Base-by-base conservation (phyloP, 2,113 vertebrate genomes). In the Macaca nemestrina region DNA sequence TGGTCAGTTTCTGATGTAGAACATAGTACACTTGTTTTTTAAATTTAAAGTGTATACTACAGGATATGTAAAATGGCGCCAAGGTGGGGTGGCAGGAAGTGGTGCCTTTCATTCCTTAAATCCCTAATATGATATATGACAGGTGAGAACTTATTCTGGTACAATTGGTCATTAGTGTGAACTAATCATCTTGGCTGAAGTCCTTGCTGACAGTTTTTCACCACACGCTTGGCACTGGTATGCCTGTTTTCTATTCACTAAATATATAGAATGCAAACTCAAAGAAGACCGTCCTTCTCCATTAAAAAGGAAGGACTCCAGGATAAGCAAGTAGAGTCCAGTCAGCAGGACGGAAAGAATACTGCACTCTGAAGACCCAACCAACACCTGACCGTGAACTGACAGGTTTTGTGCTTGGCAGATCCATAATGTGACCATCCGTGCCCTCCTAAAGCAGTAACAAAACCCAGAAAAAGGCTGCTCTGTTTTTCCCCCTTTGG, bases 1-100 rank as follows among this genome's bases (percentile, higher is more conserved):
- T 91, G 89, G 86, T 97, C 84, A 84, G 52, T 97, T 97, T 96
- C 75, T 94, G 70, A 98, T 95, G 83, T 98, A 98, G 83, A 97
- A 97, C 61, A 83, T 94, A 97, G 96, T 93, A 95, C 27, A 64
- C 92, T 95, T 95, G 76, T 94, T 73, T 93, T 68, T 79, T 22
- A 80, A 76, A n/a, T 64, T 70, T 50, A 68, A 97, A 79, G 38
- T 96, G 70, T 92, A 87, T 83, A 81, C 73, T 96, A 82, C 38
- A 84, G 70, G 59, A 95, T 95, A 73, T 76, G 87, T 67, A 85
- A 97, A 43, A 94, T 25, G 93, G 73, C 55, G 91, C 67, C 52
- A 68, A 86, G 59, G 27, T 78, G 52, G 48, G 70, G 32, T 87
- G 40, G 80, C 20, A 0, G 59, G 68, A 95, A 91, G 68, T 75